Evolutionary conservation across 2,888 invertebrate species (phyloP).

Genomic region (Schizaphis graminum): DNA sequence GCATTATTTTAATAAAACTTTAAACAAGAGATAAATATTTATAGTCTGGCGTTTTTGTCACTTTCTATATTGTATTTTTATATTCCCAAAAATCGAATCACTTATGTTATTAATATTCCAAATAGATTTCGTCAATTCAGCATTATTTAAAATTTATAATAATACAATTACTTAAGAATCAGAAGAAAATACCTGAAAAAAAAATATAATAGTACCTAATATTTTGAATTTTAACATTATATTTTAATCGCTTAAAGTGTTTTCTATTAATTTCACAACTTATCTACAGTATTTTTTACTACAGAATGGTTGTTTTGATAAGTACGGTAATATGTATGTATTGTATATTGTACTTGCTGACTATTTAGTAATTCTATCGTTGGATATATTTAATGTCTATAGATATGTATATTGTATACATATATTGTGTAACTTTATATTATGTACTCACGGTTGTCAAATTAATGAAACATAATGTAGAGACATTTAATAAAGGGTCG

Average conservation of each 20-base stretch:
- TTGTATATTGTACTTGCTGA: neutral
- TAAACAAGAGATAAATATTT: neutral
- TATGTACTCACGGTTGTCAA: neutral
- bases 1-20: neutral
- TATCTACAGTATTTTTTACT: neutral
- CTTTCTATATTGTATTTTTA: neutral
- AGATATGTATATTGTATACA: neutral
- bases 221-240: neutral
- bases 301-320: neutral
- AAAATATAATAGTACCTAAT: neutral
- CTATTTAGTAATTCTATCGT: neutral
- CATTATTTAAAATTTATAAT: neutral
- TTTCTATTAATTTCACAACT: neutral
- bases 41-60: neutral
- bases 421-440: neutral
- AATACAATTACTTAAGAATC: neutral
- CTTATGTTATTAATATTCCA: neutral
- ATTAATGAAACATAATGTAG: neutral
- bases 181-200: neutral
- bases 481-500: neutral
- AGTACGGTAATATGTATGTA: neutral
- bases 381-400: neutral
- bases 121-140: neutral
- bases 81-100: neutral
- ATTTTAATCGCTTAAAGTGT: neutral